phyloP scores from a whole-genome alignment of 2,888 invertebrate species.

The Stomorhina lunata region DNA sequence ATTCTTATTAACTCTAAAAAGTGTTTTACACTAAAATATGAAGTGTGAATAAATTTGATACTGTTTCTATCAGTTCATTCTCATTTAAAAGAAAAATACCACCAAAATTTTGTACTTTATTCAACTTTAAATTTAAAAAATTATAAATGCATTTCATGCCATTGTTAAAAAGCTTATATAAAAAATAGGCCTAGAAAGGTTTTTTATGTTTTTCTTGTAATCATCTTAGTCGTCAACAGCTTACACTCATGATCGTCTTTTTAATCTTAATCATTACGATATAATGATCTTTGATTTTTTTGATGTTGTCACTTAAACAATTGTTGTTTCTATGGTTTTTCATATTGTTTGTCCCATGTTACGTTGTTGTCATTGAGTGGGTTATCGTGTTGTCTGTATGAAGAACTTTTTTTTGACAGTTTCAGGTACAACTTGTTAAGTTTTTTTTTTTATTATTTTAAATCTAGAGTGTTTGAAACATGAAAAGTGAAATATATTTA shows the following conservation, averaged over 20 bases:
- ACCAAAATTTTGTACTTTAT: not conserved
- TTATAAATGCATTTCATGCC: slow-evolving; percentile 17
- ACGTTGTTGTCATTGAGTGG: slow-evolving; percentile 12
- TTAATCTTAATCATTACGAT: slow-evolving; percentile 9
- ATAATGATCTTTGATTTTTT: slow-evolving; percentile 41
- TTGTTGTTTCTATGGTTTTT: not conserved
- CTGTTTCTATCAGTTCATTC: not conserved
- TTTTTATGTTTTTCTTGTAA: not conserved
- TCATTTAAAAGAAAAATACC: too few relatives aligned
- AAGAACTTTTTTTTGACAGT: too few relatives aligned
- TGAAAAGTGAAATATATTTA: too few relatives aligned
- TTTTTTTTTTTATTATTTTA: too few relatives aligned
- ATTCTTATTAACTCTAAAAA: not conserved
- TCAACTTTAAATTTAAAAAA: not conserved
- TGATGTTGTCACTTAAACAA: slow-evolving; percentile 3
- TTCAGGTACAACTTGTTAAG: too few relatives aligned
- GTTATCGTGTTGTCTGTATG: too few relatives aligned
- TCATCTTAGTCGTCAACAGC: not conserved
- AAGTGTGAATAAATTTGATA: slow-evolving; percentile 27
- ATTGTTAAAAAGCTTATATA: not conserved
- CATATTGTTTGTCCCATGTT: not conserved
- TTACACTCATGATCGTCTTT: not conserved
- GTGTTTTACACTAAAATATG: not conserved
- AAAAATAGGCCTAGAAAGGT: not conserved
- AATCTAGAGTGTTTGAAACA: too few relatives aligned